phyloP scores from a whole-genome alignment of 2,113 vertebrate genomes.

The Vimba vimba region DNA sequence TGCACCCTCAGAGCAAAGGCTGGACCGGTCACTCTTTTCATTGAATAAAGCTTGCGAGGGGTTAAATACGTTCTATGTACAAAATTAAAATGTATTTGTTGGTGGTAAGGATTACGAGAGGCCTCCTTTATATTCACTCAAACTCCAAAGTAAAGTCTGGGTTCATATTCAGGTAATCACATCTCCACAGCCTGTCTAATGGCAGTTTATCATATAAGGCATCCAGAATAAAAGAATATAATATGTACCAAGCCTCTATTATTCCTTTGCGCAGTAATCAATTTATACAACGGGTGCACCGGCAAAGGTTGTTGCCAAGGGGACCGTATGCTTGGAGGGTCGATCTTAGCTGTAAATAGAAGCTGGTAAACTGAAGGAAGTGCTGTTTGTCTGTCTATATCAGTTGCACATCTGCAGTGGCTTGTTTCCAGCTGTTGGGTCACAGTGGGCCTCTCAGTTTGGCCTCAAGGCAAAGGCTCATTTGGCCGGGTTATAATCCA shows the following conservation, averaged over 20 bases:
- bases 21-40: neutral
- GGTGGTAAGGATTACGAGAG: no score
- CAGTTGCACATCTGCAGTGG: neutral
- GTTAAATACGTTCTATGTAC: neutral
- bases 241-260: neutral
- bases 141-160: neutral
- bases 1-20: neutral
- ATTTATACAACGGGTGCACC: neutral
- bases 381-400: neutral
- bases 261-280: neutral
- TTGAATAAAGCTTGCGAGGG: neutral
- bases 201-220: neutral
- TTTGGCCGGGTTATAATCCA: neutral
- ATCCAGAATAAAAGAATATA: neutral
- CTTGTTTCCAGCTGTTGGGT: neutral
- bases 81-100: no score
- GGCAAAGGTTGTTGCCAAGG: neutral
- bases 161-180: no score
- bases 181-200: no score
- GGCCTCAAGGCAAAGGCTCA: neutral
- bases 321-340: neutral
- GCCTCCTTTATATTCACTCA: neutral
- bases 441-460: neutral
- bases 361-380: neutral
- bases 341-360: neutral